phyloP scores from a whole-genome alignment of 2,113 vertebrate genomes.

The Serranochromis macrocephalus region DNA sequence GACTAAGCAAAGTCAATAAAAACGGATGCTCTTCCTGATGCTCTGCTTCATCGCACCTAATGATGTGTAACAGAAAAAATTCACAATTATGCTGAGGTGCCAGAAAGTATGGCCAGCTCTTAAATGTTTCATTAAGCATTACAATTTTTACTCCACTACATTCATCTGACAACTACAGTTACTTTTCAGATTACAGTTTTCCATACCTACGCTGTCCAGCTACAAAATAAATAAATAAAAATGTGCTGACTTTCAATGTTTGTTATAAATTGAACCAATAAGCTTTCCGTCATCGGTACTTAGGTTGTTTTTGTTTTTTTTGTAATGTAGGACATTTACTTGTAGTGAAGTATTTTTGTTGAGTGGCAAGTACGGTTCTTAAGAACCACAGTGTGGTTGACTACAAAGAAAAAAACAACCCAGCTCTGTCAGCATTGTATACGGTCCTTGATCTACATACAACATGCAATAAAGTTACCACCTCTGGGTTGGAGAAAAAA shows the following conservation, averaged over 20 bases:
- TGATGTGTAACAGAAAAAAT: not conserved
- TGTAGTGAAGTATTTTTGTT: not conserved
- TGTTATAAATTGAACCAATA: not conserved
- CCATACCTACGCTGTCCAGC: not conserved
- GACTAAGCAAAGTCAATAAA: not conserved
- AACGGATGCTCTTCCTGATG: not conserved
- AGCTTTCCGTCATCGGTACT: not conserved
- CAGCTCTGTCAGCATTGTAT: not conserved
- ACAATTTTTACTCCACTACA: not conserved
- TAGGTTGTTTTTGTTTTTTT: accelerated
- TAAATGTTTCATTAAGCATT: not conserved
- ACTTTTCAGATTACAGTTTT: not conserved
- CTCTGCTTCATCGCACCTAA: not conserved
- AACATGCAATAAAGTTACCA: not conserved
- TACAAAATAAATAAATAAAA: not conserved
- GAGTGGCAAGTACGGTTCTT: not conserved
- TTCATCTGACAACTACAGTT: not conserved
- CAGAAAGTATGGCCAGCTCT: not conserved
- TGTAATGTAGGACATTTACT: not conserved
- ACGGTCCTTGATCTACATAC: not conserved
- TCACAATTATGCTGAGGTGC: not conserved
- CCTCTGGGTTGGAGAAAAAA: not conserved
- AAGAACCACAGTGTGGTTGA: not conserved
- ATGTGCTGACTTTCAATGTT: not conserved
- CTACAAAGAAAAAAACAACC: not conserved